phyloP scores from a whole-genome alignment of 2,797 vertebrate genomes.

The Macrochelys suwanniensis region DNA sequence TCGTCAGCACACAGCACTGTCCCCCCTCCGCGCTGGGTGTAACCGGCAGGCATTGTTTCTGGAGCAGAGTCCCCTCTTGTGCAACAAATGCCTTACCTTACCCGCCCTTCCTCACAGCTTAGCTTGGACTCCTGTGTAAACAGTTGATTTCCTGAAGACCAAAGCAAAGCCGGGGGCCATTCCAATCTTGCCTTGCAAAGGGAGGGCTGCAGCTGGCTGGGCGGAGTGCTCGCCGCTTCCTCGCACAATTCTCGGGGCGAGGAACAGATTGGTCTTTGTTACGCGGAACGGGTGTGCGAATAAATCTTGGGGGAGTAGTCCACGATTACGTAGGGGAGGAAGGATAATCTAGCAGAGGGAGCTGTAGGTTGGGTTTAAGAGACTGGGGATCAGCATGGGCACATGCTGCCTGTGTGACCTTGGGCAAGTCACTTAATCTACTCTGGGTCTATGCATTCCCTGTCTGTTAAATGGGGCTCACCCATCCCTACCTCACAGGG shows the following conservation, averaged over 20 bases:
- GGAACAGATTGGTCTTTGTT: neutral
- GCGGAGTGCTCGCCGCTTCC: neutral
- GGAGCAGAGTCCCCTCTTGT: neutral
- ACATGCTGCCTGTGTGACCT: neutral
- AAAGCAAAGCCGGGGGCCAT: constrained; percentile 45
- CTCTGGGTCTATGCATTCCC: neutral
- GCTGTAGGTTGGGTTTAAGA: neutral
- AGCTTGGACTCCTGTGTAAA: constrained; percentile 71
- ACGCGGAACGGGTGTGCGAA: neutral
- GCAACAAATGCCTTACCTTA: neutral
- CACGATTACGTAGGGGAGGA: too few species aligned
- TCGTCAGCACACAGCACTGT: neutral
- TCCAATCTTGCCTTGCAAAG: constrained; percentile 43
- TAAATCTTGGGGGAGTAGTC: neutral
- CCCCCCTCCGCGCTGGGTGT: constrained; percentile 34
- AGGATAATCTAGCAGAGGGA: neutral
- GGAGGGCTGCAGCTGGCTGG: constrained; percentile 61
- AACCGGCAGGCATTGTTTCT: constrained; percentile 13
- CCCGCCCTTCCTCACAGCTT: neutral
- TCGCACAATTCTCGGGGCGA: neutral
- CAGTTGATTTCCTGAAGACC: constrained; percentile 63
- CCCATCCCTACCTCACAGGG: neutral
- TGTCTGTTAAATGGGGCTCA: neutral
- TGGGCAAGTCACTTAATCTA: neutral
- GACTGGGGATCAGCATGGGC: neutral